Evolutionary conservation across 2,797 vertebrate species (phyloP).

Genomic region (Acanthurus tractus): DNA sequence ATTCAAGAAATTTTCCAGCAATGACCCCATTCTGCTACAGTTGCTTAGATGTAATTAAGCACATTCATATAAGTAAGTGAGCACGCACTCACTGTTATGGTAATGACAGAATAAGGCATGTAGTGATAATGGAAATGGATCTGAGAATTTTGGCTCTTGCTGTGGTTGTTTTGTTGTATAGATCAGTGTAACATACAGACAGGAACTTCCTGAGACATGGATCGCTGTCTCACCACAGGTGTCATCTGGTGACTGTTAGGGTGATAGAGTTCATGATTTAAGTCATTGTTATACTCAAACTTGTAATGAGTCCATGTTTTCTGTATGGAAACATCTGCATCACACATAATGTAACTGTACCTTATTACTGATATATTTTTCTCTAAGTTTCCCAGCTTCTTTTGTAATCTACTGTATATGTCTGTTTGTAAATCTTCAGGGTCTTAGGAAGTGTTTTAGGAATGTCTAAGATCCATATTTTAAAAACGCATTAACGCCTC

Average conservation of each 20-base stretch:
- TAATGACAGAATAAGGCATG: background rate
- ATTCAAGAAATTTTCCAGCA: background rate
- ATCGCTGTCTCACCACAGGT: background rate
- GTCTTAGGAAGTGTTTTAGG: background rate
- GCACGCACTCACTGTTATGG: background rate
- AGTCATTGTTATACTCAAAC: background rate
- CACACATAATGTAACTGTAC: background rate
- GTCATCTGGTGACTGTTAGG: background rate
- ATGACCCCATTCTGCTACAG: background rate
- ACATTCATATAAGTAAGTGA: background rate
- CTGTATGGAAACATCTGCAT: background rate
- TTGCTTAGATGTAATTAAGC: background rate
- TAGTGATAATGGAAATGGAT: background rate
- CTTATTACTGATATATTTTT: too few species aligned
- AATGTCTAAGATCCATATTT: background rate
- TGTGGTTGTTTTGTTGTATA: background rate
- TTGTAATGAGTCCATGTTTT: background rate
- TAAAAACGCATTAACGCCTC: background rate
- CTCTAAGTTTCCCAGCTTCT: too few species aligned
- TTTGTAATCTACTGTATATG: background rate
- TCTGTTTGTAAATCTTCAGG: background rate
- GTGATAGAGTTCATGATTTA: too few species aligned
- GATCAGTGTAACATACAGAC: background rate
- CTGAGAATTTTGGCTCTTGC: background rate
- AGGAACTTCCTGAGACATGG: background rate